Base-by-base conservation (phyloP, 2,888 invertebrate genomes). In the Euclidia mi region DNA sequence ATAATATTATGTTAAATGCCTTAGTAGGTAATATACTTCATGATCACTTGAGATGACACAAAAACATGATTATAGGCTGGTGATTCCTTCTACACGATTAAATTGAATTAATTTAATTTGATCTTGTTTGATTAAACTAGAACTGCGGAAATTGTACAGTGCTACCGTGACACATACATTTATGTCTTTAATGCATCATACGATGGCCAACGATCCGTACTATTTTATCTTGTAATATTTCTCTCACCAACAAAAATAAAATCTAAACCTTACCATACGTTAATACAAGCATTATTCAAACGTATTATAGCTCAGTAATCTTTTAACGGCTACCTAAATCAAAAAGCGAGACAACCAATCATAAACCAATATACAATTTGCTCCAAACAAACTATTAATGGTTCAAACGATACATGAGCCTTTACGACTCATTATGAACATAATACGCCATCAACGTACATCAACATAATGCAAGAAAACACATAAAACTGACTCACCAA, bases 401-500 rank as follows among this genome's bases (percentile, higher is more conserved):
- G 47, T 52, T 56, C 64, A 71, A 65, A 56, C 50, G 44, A 44
- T 49, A 47, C 57, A 38, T 50, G 58, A 62, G 65, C 58, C 71
- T 75, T 71, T 76, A 69, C 65, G 71, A 77, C 77, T 82, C 79
- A 82, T 78, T 75, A 72, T 68, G 71, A 72, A 72, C 77, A 84
- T 82, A 81, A 84, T 83, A 76, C 73, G 62, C 79, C 73, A 79
- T 82, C 79, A 76, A 66, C 71, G 73, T 79, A 78, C 82, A 82
- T 79, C 82, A 82, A 76, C 65, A 65, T 85, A 83, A 88, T 82
- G 80, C 81, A 84, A 70, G 78, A 79, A 83, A 82, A 79, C 84
- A 77, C 84, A 88, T 89, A 85, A 89, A 87, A 83, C 78, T 77
- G 84, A 83, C 84, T 80, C 70, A 78, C 77, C 72, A 81, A 86